A percentile compares a stretch with the other conserved stretches of the same genome.
These are phyloP conservation scores for Pteria penguin DNA, from an alignment of 2,888 invertebrate species.

Conservation along the genomic window DNA sequence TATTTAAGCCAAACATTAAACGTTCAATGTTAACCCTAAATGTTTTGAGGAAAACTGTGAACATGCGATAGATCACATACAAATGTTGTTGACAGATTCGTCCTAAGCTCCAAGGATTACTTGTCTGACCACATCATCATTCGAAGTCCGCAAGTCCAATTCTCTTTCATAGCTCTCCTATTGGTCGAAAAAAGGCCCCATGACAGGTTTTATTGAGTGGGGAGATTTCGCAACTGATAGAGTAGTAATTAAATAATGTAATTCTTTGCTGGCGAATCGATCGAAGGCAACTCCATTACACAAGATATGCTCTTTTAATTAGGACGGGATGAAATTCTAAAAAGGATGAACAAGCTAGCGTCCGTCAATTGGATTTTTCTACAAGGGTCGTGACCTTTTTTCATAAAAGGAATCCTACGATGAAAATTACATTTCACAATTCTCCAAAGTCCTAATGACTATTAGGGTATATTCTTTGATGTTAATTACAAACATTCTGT, in stretches of 20 bases:
- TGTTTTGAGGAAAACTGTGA: too few species aligned
- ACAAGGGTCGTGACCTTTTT: background rate
- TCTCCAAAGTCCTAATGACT: background rate
- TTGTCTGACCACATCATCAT: background rate
- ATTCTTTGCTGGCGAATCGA: slow-evolving; percentile 40
- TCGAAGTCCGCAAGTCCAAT: background rate
- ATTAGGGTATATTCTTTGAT: slow-evolving; percentile 28
- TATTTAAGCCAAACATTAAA: too few species aligned
- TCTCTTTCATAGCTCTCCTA: slow-evolving; percentile 20
- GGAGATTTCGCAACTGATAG: slow-evolving; percentile 38
- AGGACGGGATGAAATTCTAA: slow-evolving; percentile 35
- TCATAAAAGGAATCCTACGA: background rate
- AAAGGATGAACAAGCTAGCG: slow-evolving; percentile 25
- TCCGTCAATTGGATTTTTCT: slow-evolving; percentile 25
- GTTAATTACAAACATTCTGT: background rate
- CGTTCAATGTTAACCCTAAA: too few species aligned
- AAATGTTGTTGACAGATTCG: background rate
- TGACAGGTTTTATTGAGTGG: slow-evolving; percentile 43
- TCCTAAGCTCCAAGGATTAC: background rate
- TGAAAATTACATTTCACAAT: slow-evolving; percentile 1
- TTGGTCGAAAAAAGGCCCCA: slow-evolving; percentile 24
- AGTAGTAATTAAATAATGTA: slow-evolving; percentile 43
- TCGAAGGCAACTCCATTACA: slow-evolving; percentile 39
- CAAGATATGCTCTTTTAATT: slow-evolving; percentile 47
- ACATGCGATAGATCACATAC: too few species aligned